Evolutionary conservation across 2,888 invertebrate species (phyloP).

Genomic region (Apomyelois bistriatella): DNA sequence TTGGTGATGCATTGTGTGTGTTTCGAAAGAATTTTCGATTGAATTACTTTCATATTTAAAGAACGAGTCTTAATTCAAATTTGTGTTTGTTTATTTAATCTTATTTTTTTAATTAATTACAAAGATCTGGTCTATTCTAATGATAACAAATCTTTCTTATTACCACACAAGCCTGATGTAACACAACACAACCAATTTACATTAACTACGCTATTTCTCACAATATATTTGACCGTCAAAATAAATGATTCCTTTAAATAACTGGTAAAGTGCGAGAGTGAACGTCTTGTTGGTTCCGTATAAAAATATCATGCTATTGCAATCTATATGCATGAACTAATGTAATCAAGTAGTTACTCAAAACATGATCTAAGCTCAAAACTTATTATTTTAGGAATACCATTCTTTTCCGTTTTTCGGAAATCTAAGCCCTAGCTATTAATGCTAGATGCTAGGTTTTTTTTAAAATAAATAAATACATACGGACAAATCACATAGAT

Average conservation of each 20-base stretch:
- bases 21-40: neutral
- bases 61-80: no score
- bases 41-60: slow-evolving; percentile 17
- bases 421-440: no score
- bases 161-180: slow-evolving; percentile 11
- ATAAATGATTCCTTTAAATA: neutral
- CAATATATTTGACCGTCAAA: slow-evolving; percentile 4
- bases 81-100: no score
- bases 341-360: no score
- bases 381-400: no score
- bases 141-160: neutral
- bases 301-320: no score
- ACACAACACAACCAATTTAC: neutral
- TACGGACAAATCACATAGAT: no score
- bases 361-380: no score
- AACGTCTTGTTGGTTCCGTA: neutral
- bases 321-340: no score
- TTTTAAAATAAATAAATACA: no score
- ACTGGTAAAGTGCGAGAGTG: neutral
- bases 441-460: no score
- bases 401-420: no score
- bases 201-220: slow-evolving; percentile 2
- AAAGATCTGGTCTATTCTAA: neutral
- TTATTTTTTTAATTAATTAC: neutral
- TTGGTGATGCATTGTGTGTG: slow-evolving; percentile 1